Evolutionary conservation across 2,888 invertebrate species (phyloP).

Genomic region (Drosophila picticornis): DNA sequence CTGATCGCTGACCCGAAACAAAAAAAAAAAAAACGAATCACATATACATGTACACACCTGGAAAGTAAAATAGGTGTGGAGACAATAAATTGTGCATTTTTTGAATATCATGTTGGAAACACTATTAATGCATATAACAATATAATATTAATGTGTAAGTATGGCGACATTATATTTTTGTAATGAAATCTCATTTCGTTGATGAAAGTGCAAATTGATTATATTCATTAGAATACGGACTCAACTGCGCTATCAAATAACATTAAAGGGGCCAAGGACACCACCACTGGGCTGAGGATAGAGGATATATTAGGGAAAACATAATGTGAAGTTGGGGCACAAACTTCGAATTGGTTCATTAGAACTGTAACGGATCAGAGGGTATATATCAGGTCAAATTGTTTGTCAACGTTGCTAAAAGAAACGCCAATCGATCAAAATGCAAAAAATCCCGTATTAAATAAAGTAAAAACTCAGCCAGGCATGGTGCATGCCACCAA

Average conservation of each 20-base stretch:
- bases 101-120: background rate
- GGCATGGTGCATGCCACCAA: background rate
- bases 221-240: background rate
- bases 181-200: background rate
- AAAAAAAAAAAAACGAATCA: background rate
- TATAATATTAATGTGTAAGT: background rate
- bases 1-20: background rate
- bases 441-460: background rate
- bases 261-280: background rate
- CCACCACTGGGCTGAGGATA: background rate
- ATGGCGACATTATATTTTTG: background rate
- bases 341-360: too few relatives aligned
- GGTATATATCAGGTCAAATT: too few relatives aligned
- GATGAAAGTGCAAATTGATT: background rate
- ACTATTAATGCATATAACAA: too few relatives aligned
- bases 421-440: background rate
- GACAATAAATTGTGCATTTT: background rate
- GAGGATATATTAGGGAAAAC: background rate
- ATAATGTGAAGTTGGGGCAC: too few relatives aligned
- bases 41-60: background rate
- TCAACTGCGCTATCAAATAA: background rate
- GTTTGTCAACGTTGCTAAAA: too few relatives aligned
- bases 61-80: background rate
- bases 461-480: background rate
- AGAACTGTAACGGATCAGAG: too few relatives aligned